These are phyloP conservation scores for Neosilurus hyrtlii DNA, from an alignment of 2,797 vertebrate genomes.

Conservation along the genomic window DNA sequence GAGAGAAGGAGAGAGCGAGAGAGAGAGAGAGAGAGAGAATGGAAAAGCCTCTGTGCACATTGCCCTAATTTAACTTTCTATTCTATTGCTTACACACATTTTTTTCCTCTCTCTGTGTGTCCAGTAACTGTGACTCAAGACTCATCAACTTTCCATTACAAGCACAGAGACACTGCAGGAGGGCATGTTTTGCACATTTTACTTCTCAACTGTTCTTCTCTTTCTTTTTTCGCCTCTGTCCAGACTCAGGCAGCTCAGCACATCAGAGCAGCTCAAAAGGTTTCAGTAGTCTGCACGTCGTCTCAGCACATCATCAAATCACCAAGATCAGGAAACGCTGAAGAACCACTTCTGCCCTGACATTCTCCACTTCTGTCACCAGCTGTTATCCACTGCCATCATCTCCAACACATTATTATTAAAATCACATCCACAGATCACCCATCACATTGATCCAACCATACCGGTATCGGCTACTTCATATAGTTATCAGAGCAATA, in stretches of 20 bases:
- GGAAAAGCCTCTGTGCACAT: not conserved
- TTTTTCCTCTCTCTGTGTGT: not conserved
- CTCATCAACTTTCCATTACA: conserved; percentile 1
- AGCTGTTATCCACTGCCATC: not conserved
- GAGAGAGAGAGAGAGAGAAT: not conserved
- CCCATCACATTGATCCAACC: not conserved
- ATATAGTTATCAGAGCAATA: not conserved
- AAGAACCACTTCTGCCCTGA: not conserved
- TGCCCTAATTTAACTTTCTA: conserved; percentile 1
- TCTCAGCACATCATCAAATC: not conserved
- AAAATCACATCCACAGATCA: not conserved
- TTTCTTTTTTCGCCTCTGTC: not conserved
- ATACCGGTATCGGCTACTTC: no score
- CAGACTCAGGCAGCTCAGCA: not conserved
- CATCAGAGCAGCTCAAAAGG: not conserved
- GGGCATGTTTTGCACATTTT: not conserved
- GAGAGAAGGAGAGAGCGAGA: not conserved
- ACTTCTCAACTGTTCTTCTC: not conserved
- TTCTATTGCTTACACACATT: not conserved
- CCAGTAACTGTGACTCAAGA: conserved; percentile 16
- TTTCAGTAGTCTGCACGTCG: not conserved
- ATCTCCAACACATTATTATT: not conserved
- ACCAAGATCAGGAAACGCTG: not conserved
- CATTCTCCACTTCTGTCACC: not conserved
- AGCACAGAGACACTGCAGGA: not conserved